Evolutionary conservation across 2,797 vertebrate species (phyloP).

Genomic region (Chrosomus eos): DNA sequence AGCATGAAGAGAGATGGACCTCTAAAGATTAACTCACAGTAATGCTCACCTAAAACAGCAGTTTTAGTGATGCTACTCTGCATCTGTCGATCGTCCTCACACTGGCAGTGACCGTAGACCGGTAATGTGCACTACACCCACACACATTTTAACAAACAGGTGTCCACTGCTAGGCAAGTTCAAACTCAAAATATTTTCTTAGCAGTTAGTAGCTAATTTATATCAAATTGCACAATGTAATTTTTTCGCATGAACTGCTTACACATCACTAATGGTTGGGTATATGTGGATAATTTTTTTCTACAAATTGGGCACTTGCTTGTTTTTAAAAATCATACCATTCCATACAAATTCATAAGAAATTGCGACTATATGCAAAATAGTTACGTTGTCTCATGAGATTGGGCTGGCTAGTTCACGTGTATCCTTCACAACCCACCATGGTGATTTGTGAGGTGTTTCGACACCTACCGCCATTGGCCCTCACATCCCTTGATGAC

Average conservation of each 20-base stretch:
- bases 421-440: conserved; percentile 71
- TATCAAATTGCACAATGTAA: neutral
- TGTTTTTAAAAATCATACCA: neutral
- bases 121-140: conserved; percentile 48
- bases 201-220: neutral
- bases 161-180: conserved; percentile 46
- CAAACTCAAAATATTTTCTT: neutral
- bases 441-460: conserved; percentile 70
- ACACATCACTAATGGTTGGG: neutral
- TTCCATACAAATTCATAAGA: neutral
- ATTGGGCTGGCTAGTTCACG: conserved; percentile 57
- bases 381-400: neutral
- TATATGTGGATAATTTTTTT: neutral
- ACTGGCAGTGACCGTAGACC: conserved; percentile 74
- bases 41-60: conserved; percentile 54
- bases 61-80: conserved; percentile 71
- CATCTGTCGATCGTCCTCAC: conserved; percentile 69
- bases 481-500: conserved; percentile 67
- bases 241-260: neutral
- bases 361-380: neutral
- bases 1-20: conserved; percentile 74
- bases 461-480: conserved; percentile 66
- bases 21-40: conserved; percentile 75
- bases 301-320: neutral
- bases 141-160: conserved; percentile 52